phyloP scores from a whole-genome alignment of 1,140 invertebrate species.

The Pogonus chalceus region DNA sequence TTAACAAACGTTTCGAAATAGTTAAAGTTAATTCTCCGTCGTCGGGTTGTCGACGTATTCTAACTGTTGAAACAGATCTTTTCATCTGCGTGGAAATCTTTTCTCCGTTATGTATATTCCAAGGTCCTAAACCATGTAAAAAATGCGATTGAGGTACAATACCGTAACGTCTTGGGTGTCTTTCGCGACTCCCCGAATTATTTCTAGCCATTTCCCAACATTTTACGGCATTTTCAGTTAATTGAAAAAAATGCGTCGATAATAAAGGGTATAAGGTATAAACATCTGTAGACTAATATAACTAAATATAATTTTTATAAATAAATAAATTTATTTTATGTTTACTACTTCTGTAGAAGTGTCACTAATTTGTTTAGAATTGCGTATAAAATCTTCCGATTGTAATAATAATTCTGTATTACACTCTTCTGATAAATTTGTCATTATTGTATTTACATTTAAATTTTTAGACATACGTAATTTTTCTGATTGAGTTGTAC shows the following conservation, averaged over 20 bases:
- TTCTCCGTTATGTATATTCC: constrained; percentile 37
- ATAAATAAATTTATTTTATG: no score
- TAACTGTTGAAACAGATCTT: constrained; percentile 34
- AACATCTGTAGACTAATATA: constrained; percentile 9
- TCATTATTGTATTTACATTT: no score
- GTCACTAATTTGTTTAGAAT: constrained; percentile 15
- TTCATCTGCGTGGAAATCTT: constrained; percentile 35
- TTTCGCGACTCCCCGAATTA: constrained; percentile 13
- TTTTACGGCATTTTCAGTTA: constrained; percentile 25
- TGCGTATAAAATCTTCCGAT: constrained; percentile 21
- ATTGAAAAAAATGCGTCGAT: constrained; percentile 9
- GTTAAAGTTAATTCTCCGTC: constrained; percentile 34
- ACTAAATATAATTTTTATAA: no score
- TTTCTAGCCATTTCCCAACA: constrained; percentile 18
- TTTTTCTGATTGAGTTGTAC: no score
- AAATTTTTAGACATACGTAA: no score
- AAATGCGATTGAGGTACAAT: constrained; percentile 37
- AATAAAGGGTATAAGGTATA: constrained; percentile 9
- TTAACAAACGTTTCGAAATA: constrained; percentile 36
- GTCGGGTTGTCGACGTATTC: constrained; percentile 26
- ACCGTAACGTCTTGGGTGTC: constrained; percentile 36
- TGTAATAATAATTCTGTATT: constrained; percentile 32
- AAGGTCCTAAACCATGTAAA: constrained; percentile 39
- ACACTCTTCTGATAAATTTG: constrained; percentile 41
- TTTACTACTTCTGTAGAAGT: constrained; percentile 7